Evolutionary conservation across 2,888 invertebrate genomes (phyloP).

Genomic region (Heteropelma amictum): DNA sequence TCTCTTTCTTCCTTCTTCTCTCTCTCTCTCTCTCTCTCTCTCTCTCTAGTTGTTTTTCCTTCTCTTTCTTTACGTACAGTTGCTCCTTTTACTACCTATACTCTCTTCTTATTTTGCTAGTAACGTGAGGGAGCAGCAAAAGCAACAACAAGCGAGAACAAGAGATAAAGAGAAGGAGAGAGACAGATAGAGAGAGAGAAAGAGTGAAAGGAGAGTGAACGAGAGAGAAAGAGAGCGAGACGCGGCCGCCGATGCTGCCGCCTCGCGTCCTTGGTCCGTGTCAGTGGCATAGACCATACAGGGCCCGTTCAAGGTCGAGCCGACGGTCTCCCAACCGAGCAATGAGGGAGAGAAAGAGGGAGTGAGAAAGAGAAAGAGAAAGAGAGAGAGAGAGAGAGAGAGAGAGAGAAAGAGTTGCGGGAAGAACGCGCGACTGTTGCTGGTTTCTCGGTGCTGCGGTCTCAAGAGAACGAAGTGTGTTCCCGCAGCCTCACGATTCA

Average conservation of each 20-base stretch:
- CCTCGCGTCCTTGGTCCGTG: slow-evolving; percentile 77
- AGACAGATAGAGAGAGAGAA: slow-evolving; percentile 14
- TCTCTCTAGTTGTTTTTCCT: slow-evolving; percentile 1
- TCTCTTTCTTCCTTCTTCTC: background rate
- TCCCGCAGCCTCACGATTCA: slow-evolving; percentile 37
- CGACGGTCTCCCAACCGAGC: slow-evolving; percentile 64
- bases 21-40: background rate
- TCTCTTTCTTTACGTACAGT: slow-evolving; percentile 38
- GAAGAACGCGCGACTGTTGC: slow-evolving; percentile 47
- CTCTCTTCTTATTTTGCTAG: slow-evolving; percentile 32
- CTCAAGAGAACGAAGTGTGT: slow-evolving; percentile 35
- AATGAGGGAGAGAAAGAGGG: slow-evolving; percentile 50
- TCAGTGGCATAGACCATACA: slow-evolving; percentile 78
- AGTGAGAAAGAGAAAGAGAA: slow-evolving; percentile 32
- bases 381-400: slow-evolving; percentile 10
- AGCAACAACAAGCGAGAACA: slow-evolving; percentile 12
- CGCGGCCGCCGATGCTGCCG: slow-evolving; percentile 44
- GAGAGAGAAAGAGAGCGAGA: slow-evolving; percentile 22
- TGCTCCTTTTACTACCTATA: slow-evolving; percentile 35
- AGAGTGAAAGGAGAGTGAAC: slow-evolving; percentile 14
- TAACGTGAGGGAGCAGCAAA: slow-evolving; percentile 37
- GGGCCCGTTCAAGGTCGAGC: slow-evolving; percentile 77
- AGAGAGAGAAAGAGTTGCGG: slow-evolving; percentile 25
- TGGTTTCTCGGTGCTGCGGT: slow-evolving; percentile 44
- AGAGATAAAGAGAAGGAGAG: background rate